Evolutionary conservation across 2,797 vertebrate species (phyloP), one percentile per base, ranked within the genome.

Genomic region (Anableps anableps): DNA sequence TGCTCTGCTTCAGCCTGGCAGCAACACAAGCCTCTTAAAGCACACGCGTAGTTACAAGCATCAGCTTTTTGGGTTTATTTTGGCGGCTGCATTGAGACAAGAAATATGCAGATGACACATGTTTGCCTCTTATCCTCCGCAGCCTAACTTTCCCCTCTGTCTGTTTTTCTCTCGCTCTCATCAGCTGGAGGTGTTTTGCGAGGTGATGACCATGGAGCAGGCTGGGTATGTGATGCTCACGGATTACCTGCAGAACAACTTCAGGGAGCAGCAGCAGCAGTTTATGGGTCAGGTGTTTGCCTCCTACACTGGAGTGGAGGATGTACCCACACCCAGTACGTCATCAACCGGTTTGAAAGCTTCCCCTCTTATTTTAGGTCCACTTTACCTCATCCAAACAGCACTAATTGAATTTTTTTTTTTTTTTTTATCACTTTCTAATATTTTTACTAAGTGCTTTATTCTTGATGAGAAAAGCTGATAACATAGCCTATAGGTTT

Each of bases 121-220:
- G 23, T 80, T 41, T 9, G 29, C 48, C 53, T 45, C 8, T 62
- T 11, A 53, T 19, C 14, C 19, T 45, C 10, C n/a, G 19, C 16
- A 8, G 29, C 29, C 78, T 70, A 7, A 64, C 17, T n/a, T 16
- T 66, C 0, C 53, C 53, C 13, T 26, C 10, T n/a, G 53, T 66
- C 10, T 83, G 17, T 81, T 2, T 62, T 19, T 34, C 6, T 62
- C 29, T 19, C 31, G 17, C 58, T 62, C 17, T 17, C 31, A 7
- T 64, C 82, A 98, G 91, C 92, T 98, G 76, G 97, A 98, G 92
- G 95, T 96, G 75, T 98, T 98, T 80, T 99, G 98, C 85, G 98
- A 99, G 86, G 97, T 99, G 90, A 97, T 99, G 94, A 99, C 98
- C 74, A 96, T 99, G 97, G 97, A 99, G 85, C 98, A 99, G 86